These are phyloP conservation scores for Himalopsyche phryganea DNA, from an alignment of 1,140 invertebrate genomes.

Conservation along the genomic window DNA sequence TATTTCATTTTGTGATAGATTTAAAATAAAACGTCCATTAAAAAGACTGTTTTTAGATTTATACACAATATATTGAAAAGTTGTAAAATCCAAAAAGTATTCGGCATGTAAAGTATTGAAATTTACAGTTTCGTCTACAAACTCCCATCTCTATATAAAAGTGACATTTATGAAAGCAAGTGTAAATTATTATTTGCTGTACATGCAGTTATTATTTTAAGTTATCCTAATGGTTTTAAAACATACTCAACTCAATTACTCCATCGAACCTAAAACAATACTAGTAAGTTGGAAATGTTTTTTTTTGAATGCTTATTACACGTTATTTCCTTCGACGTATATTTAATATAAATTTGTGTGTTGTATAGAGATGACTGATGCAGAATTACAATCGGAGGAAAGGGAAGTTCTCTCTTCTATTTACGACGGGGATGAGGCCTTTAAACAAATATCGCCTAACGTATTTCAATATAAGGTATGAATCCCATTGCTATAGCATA, in stretches of 20 bases:
- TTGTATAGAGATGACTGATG: constrained; percentile 36
- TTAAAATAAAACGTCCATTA: too few species aligned
- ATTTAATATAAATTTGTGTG: not conserved
- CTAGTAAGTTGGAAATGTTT: not conserved
- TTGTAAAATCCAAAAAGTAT: too few species aligned
- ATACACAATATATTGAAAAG: too few species aligned
- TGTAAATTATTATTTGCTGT: not conserved
- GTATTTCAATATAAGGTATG: constrained; percentile 90
- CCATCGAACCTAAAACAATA: not conserved
- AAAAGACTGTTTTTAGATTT: too few species aligned
- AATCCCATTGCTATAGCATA: too few species aligned
- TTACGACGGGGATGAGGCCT: constrained; percentile 87
- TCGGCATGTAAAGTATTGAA: too few species aligned
- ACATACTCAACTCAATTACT: too few species aligned
- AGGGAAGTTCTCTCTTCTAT: constrained; percentile 88
- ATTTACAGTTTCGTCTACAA: too few species aligned
- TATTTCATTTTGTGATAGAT: too few species aligned
- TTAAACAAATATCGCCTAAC: constrained; percentile 73
- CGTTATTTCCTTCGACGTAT: constrained; percentile 2
- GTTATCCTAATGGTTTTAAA: too few species aligned
- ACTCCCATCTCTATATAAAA: too few species aligned
- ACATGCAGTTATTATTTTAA: not conserved
- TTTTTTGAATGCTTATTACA: not conserved
- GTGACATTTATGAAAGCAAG: constrained; percentile 23
- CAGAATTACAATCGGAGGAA: constrained; percentile 80